phyloP scores from a whole-genome alignment of 2,888 invertebrate genomes.

The Metallyticus violacea region DNA sequence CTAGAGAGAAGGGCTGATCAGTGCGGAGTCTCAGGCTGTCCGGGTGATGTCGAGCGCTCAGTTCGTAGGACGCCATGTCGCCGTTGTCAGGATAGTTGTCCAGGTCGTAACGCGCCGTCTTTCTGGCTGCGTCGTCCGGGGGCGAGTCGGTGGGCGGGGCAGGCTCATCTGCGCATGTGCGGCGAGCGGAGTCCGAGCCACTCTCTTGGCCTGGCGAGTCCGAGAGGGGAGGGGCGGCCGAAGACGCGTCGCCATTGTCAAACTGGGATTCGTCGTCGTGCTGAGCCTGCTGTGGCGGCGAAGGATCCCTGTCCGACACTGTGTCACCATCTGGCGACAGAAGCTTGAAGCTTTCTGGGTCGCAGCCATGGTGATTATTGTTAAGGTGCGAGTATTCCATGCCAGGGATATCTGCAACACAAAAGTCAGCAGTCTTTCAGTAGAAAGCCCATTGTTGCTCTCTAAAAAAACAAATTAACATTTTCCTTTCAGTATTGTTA shows the following conservation, averaged over 20 bases:
- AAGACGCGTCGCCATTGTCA: conserved; percentile 2
- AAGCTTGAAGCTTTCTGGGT: background rate
- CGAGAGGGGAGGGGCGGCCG: background rate
- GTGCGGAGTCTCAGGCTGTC: background rate
- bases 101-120: background rate
- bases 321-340: conserved; percentile 2
- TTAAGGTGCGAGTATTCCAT: no score
- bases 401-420: background rate
- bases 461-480: no score
- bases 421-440: background rate
- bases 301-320: background rate
- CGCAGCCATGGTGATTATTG: background rate
- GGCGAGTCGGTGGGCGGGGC: background rate
- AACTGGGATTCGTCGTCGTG: conserved; percentile 8
- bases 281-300: background rate
- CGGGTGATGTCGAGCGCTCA: background rate
- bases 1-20: background rate
- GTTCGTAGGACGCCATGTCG: background rate
- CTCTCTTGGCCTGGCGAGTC: background rate
- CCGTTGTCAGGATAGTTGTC: background rate
- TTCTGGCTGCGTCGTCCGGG: background rate
- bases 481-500: no score
- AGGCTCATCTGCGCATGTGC: background rate
- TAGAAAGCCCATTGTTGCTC: no score
- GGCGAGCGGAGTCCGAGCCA: background rate